Percentiles rank a stretch among this genome's conserved stretches.
Evolutionary conservation across 2,797 vertebrate genomes (phyloP).

Genomic region (Halcyon chelicuti): DNA sequence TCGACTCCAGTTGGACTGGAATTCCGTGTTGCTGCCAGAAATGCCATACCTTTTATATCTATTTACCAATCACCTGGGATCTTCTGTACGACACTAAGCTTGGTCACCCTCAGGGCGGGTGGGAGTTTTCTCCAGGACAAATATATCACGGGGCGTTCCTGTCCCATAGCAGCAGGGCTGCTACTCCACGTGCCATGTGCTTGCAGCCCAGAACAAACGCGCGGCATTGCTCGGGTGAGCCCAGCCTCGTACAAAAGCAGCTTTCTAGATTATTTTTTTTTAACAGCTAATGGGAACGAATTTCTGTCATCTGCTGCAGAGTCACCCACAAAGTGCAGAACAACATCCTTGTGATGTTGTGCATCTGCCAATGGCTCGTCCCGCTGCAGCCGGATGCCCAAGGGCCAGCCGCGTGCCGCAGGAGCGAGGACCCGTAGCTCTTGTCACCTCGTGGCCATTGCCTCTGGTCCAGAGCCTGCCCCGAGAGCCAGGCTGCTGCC

Average conservation of each 20-base stretch:
- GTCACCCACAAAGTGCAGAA: neutral
- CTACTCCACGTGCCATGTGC: rapidly evolving
- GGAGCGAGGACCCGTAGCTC: neutral
- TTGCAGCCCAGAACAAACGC: neutral
- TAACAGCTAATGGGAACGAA: neutral
- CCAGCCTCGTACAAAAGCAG: rapidly evolving
- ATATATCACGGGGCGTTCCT: neutral
- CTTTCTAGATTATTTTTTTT: neutral
- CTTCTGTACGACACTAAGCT: neutral
- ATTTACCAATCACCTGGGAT: neutral
- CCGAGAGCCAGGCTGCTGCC: neutral
- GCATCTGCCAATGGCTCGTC: rapidly evolving
- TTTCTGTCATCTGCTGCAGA: neutral
- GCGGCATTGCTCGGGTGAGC: rapidly evolving
- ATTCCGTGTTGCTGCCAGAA: neutral
- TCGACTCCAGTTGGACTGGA: neutral
- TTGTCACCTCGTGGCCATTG: rapidly evolving
- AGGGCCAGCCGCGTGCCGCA: neutral
- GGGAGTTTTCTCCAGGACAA: neutral
- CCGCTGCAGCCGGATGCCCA: neutral
- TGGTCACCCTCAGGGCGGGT: neutral
- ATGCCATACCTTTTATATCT: neutral
- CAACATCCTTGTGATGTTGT: neutral
- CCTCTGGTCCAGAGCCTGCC: neutral
- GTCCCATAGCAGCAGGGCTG: neutral